Conservation (phyloP, 2,113 vertebrate species). For the Propithecus coquereli region DNA sequence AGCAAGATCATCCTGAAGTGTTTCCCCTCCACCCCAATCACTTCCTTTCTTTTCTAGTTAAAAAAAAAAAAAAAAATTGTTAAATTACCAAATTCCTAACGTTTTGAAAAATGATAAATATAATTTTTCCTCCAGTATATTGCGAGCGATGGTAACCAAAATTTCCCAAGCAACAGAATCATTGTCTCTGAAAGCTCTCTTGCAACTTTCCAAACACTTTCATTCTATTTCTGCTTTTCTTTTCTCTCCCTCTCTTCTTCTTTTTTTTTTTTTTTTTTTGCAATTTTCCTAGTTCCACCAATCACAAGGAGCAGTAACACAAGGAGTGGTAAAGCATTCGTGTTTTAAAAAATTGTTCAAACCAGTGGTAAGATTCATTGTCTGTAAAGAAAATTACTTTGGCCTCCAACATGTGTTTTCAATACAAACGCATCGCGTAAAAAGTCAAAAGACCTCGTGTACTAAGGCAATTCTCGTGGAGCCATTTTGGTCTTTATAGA, state of each 20-base stretch:
- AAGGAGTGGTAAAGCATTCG: slow-evolving; percentile 27
- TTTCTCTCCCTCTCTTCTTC: background rate
- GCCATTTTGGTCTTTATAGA: slow-evolving; percentile 65
- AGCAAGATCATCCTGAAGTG: background rate
- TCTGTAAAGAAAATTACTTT: slow-evolving; percentile 71
- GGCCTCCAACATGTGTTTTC: slow-evolving; percentile 57
- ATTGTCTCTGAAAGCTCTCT: background rate
- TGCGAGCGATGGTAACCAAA: slow-evolving; percentile 2
- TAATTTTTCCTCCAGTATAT: background rate
- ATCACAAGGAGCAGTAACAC: slow-evolving; percentile 18
- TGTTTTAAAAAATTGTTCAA: background rate
- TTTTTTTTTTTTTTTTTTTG: slow-evolving; percentile 9
- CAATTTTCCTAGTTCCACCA: slow-evolving; percentile 18
- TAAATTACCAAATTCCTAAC: slow-evolving; percentile 66
- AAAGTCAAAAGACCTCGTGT: slow-evolving; percentile 69
- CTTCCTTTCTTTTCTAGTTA: slow-evolving; percentile 51
- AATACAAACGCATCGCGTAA: slow-evolving; percentile 59
- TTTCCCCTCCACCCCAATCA: background rate
- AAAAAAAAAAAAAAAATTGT: slow-evolving; percentile 27
- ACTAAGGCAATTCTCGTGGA: slow-evolving; percentile 36
- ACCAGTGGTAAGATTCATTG: slow-evolving; percentile 58
- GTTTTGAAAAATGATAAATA: slow-evolving; percentile 46
- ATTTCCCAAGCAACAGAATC: background rate
- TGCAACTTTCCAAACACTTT: background rate
- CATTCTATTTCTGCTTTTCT: background rate